Evolutionary conservation across 2,888 invertebrate genomes (phyloP), one percentile per base, ranked within the genome.

Genomic region (Lasius fuliginosus): DNA sequence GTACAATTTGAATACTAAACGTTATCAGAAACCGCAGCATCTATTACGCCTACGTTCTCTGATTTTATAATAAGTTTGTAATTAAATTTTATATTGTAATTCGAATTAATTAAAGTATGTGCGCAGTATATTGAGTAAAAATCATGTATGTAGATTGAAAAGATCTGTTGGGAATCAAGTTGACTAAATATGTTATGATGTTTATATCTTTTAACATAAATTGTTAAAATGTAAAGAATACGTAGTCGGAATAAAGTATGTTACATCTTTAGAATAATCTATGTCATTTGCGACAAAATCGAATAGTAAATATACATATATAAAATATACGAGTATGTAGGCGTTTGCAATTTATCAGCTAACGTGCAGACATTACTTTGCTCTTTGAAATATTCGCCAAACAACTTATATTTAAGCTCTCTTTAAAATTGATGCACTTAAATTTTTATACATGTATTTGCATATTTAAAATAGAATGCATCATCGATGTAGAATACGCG

Each of bases 61-160:
- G 30, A 15, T 46, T 46, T 62, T 30, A 74, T n/a, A 40, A 46
- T 1, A 46, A n/a, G 5, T 15, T 8, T n/a, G 12, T 33, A 62
- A 58, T 73, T 58, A 75, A 75, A 62, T 60, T 33, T 60, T 46
- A 62, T 23, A 74, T 69, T 73, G 40, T 46, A 42, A 23, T 15
- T 67, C 42, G 8, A 65, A 74, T 56, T 49, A 36, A 23, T 74
- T 75, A 46, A 62, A 62, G n/a, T 42, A 30, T 15, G 12, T 2
- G 12, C 15, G 15, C 9, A 15, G 9, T 56, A n/a, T 60, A 58
- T 3, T 27, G n/a, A 67, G 8, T 42, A 65, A 12, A 49, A 8
- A 36, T 36, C 30, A 71, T 5, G 18, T n/a, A 53, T 2, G 15
- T 46, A 15, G n/a, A 33, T 60, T 27, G 27, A 23, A 18, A 60